Evolutionary conservation across 2,113 vertebrate species (phyloP).

Genomic region (Gambusia holbrooki): DNA sequence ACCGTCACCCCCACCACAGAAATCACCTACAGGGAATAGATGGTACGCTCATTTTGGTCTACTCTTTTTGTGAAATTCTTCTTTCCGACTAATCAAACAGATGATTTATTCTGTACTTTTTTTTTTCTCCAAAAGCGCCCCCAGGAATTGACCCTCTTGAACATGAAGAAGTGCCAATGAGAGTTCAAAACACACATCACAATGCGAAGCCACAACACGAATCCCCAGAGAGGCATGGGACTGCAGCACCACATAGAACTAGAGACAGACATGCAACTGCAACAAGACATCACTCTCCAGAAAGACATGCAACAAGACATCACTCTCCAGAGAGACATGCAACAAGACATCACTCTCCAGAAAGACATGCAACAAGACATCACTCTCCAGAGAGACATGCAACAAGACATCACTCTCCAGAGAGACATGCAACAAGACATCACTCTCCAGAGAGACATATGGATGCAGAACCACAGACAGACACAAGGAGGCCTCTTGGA

Average conservation of each 20-base stretch:
- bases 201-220: conserved; percentile 8
- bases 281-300: conserved; percentile 1
- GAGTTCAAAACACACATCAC: conserved; percentile 31
- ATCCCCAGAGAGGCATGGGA: conserved; percentile 48
- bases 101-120: neutral
- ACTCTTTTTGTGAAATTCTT: neutral
- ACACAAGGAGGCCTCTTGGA: conserved; percentile 50
- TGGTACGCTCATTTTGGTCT: conserved; percentile 43
- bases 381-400: conserved; percentile 48
- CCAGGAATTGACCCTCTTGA: conserved; percentile 77
- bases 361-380: too few relatives aligned
- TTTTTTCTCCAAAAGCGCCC: conserved; percentile 64
- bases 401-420: conserved; percentile 13
- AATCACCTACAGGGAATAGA: conserved; percentile 73
- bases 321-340: too few relatives aligned
- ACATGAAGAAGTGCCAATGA: conserved; percentile 75
- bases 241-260: conserved; percentile 38
- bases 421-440: neutral
- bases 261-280: conserved; percentile 20
- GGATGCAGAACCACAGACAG: conserved; percentile 18
- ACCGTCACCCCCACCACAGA: conserved; percentile 29
- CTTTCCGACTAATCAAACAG: neutral
- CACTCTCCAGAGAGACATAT: neutral
- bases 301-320: conserved; percentile 1
- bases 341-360: conserved; percentile 1